Evolutionary conservation across 1,140 invertebrate species (phyloP), one percentile per base, ranked within the genome.

Genomic region (Glossosoma conforme): DNA sequence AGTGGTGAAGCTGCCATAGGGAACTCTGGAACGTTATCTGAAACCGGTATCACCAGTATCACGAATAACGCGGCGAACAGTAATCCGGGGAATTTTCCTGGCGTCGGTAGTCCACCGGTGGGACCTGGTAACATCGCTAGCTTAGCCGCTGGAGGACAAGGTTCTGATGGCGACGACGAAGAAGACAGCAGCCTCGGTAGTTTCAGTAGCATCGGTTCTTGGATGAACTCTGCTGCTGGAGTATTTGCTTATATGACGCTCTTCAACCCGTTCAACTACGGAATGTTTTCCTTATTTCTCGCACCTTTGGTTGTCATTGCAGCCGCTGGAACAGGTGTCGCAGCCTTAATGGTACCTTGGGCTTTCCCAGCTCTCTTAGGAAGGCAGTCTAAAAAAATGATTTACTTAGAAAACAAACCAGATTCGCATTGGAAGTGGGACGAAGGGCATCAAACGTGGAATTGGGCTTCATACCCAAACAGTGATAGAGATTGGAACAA

Each of bases 271-370:
- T 51, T 66, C 2, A 46, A 55, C 14, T 47, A 63, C 20, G 56
- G 61, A 10, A 59, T 68, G 28, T 62, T 64, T 56, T 54, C 62
- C 1, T 56, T 66, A 6, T 37, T 68, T 22, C 55, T 68, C 13
- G 62, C 63, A 10, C 66, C 65, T 6, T 43, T 68, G 9, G 62
- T 61, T 8, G 51, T 65, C 14, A 43, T 68, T 11, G n/a, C 63
- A 11, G 52, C 62, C 6, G 62, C 60, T 20, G 60, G 59, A 11
- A 36, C 62, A 9, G 64, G 60, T 21, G 42, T 64, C 2, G 54
- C 59, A 5, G 52, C 63, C 1, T 53, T 66, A 3, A 14, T 65
- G 14, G 53, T 62, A 15, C 65, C 64, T 24, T 66, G 62, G 61
- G 17, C 58, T 13, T 55, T 58, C 36, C 55, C 64, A 5, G 57